Evolutionary conservation across 53 echinoderm and acorn worm genomes (phyloP).

Genomic region (Hippasteria phrygiana): DNA sequence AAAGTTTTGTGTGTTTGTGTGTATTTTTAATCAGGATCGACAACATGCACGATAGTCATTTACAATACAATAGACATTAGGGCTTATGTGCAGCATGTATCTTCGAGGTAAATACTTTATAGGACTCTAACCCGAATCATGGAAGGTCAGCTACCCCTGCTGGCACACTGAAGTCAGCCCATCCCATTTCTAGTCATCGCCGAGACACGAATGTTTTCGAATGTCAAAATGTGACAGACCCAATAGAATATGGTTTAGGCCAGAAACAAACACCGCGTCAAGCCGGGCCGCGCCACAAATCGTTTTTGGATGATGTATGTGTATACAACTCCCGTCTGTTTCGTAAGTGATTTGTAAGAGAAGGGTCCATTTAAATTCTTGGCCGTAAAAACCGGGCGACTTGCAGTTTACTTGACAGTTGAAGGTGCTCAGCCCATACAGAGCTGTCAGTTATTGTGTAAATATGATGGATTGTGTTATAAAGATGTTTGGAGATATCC

Average conservation of each 20-base stretch:
- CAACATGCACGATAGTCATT: too few species aligned
- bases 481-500: background rate
- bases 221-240: constrained; percentile 37
- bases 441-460: background rate
- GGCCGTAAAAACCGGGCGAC: constrained; percentile 5
- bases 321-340: background rate
- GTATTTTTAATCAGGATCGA: too few species aligned
- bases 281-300: background rate
- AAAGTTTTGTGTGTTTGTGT: too few species aligned
- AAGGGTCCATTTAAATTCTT: constrained; percentile 48
- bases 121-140: too few species aligned
- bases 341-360: constrained; percentile 46
- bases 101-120: too few species aligned
- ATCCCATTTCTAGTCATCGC: background rate
- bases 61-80: too few species aligned
- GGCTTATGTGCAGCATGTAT: too few species aligned
- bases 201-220: background rate
- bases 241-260: background rate
- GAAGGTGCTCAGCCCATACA: background rate
- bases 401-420: background rate
- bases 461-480: background rate
- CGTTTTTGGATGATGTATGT: constrained; percentile 8
- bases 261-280: constrained; percentile 27
- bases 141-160: too few species aligned
- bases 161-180: too few species aligned